phyloP scores from a whole-genome alignment of 2,797 vertebrate genomes.

The Alosa sapidissima region DNA sequence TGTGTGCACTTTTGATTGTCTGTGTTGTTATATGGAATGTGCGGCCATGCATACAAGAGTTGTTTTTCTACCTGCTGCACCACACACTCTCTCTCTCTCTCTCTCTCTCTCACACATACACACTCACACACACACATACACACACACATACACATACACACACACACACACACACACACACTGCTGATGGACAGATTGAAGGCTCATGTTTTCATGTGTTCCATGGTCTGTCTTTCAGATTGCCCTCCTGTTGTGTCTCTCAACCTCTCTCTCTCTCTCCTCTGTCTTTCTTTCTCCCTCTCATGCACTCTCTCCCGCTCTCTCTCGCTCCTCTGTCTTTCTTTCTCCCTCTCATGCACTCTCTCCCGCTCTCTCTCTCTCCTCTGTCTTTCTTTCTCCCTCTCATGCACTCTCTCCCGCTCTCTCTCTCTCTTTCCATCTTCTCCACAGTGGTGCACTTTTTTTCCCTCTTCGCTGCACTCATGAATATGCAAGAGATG shows the following conservation, averaged over 20 bases:
- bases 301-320: slow-evolving; percentile 6
- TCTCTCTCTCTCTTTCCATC: slow-evolving; percentile 35
- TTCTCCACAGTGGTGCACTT: slow-evolving; percentile 18
- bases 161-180: slow-evolving; percentile 33
- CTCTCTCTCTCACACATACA: slow-evolving; percentile 22
- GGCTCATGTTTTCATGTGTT: slow-evolving; percentile 42
- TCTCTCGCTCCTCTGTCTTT: slow-evolving; percentile 42
- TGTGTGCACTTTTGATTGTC: not conserved
- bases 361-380: slow-evolving; percentile 35
- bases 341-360: slow-evolving; percentile 22
- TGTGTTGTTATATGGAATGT: slow-evolving; percentile 20
- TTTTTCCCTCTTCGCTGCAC: slow-evolving; percentile 39
- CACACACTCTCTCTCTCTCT: not conserved
- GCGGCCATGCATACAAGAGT: slow-evolving; percentile 5
- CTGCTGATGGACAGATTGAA: slow-evolving; percentile 51
- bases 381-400: not conserved
- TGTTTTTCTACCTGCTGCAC: slow-evolving; percentile 17
- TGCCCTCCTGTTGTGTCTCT: slow-evolving; percentile 50
- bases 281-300: not conserved
- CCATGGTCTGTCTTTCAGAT: slow-evolving; percentile 54
- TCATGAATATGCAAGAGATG: slow-evolving; percentile 61
- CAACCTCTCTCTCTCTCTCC: slow-evolving; percentile 29
- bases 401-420: slow-evolving; percentile 1
- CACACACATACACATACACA: slow-evolving; percentile 34
- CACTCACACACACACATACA: slow-evolving; percentile 21